Base-by-base conservation (phyloP, 2,888 invertebrate genomes). In the Anoncus sp. region DNA sequence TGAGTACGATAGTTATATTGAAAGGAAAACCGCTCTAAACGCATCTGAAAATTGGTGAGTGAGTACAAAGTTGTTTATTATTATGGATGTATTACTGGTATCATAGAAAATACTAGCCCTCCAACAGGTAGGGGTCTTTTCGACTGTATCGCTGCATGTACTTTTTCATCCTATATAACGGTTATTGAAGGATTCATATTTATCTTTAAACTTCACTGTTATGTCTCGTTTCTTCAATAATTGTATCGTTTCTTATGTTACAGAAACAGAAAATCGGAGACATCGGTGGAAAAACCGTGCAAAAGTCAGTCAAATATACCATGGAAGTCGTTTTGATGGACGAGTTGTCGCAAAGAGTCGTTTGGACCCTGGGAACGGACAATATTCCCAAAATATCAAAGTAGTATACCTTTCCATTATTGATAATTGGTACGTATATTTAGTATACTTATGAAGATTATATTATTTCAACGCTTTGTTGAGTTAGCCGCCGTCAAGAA, bases 301-400 rank as follows among this genome's bases (percentile, higher is more conserved):
- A 69, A 27, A 57, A 69, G 24, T 6, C n/a, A 1, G 45, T 69
- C 2, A 69, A 57, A 59, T 69, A 38, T 20, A 31, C 45, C 5
- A 69, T 69, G 57, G 18, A 57, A n/a, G 43, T 16, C 4, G 69
- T 69, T 2, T 57, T 69, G 45, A 31, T 43, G 2, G 57, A 57
- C 27, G 31, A 69, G 22, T 43, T 69, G 12, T 45, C 69, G 1
- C n/a, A 45, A 55, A 10, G 18, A n/a, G 45, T 45, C 14, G 69
- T 69, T 27, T 69, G 67, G 67, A 57, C 12, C 18, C 67, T 16
- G 1, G 31, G 55, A 12, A 57, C 43, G 20, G 69, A 57, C 4
- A 27, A 43, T 16, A 57, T 57, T 6, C 55, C 22, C 5, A 63
- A 69, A 18, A 55, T 69, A 12, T 43, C 27, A 0, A 69, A n/a